Base-by-base conservation (phyloP, 1,140 invertebrate species). In the Bombyx mandarina region DNA sequence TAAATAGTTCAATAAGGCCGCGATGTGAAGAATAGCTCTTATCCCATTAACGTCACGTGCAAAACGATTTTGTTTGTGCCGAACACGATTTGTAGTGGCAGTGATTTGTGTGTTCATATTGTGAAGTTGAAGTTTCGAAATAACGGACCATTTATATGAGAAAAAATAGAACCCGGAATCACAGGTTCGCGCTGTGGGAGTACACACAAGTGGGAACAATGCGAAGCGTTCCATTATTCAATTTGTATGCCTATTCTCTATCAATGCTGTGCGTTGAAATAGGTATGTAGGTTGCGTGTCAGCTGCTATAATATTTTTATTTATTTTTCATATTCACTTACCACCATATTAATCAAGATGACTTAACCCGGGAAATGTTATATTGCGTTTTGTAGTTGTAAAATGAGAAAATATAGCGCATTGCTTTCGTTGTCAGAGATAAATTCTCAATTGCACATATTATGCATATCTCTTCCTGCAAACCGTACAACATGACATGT, bases 21-120 rank as follows among this genome's bases (percentile, higher is more conserved):
- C 62, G 60, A 77, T 68, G 72, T 75, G 72, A 79, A 69, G 71
- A 76, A 77, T 73, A 69, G 66, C 60, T 66, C 62, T 58, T 63
- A 75, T 73, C 68, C 73, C 67, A 77, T 79, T 77, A 75, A 77
- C 65, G 75, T 79, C 77, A 70, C 67, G 61, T 56, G 63, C 73
- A 77, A 64, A 72, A 67, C 69, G 61, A 68, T 73, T 71, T 58
- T 52, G 66, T 57, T 57, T 53, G 56, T 70, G 62, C 67, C 59
- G 63, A 72, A 69, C 65, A 54, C 65, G 62, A 71, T 76, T 73
- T 74, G 73, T 69, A 65, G 66, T 62, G 65, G 58, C 63, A 64
- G 57, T 68, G 69, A 79, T 79, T 76, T 73, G 69, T 79, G 63
- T 49, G 53, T 62, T 54, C 58, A 65, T 72, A 68, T 69, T 71